Evolutionary conservation across 1,140 invertebrate species (phyloP), one percentile per base, ranked within the genome.

Genomic region (Gerris buenoi): DNA sequence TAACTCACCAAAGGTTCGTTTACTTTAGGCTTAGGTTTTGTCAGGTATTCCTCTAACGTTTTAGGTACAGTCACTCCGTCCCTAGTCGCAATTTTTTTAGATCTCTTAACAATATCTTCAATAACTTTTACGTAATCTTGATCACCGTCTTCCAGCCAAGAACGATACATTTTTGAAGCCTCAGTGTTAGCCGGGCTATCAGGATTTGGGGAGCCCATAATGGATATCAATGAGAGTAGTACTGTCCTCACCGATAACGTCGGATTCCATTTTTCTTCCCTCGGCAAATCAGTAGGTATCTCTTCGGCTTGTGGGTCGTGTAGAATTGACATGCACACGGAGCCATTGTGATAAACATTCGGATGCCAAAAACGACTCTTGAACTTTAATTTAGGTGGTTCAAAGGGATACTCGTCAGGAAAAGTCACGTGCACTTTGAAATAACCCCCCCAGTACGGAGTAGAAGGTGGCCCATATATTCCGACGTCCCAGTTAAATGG

Each of bases 251-350:
- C 33, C 2, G 27, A 46, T 56, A 46, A 29, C 15, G 33, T 27
- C 64, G 64, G 64, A 23, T 22, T 46, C 64, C 64, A 65, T 25
- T 56, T 65, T n/a, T 65, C 64, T 57, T 57, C 33, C 2, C 2
- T 23, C 62, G 15, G 62, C 25, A 27, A 15, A 23, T 25, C 27
- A 46, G 18, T 5, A 2, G 10, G 18, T 2, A 18, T 14, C 13
- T 65, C 64, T 22, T 65, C 33, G 25, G n/a, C 13, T 18, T 10
- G 18, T 13, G 62, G 23, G 13, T 26, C 25, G 27, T 63, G 62
- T 14, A 65, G 33, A 46, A 65, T 65, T 13, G 28, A 46, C 33
- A 65, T 65, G 33, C 64, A 65, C 27, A 65, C 28, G 23, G 29
- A 23, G 15, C 64, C 64, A 56, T 29, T 56, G 2, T 13, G 2